These are phyloP conservation scores for Coryphaenoides rupestris DNA, from an alignment of 2,113 vertebrate genomes.

Conservation along the genomic window DNA sequence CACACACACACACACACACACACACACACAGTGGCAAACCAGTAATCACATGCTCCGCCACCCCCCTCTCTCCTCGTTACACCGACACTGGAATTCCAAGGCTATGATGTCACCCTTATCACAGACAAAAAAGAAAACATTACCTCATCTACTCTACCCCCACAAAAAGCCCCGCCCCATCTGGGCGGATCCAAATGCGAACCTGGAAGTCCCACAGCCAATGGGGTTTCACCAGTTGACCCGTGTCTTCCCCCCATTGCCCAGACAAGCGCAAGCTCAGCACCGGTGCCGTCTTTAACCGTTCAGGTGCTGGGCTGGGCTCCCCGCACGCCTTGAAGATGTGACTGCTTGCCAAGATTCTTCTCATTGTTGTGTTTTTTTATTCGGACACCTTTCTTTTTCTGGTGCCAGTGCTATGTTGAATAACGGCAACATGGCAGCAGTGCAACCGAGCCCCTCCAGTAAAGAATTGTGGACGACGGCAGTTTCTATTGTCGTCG, in stretches of 20 bases:
- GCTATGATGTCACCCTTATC: slow-evolving; percentile 57
- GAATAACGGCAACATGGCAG: slow-evolving; percentile 25
- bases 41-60: too few relatives aligned
- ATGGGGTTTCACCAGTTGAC: slow-evolving; percentile 30
- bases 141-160: slow-evolving; percentile 47
- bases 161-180: slow-evolving; percentile 31
- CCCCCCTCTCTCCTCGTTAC: slow-evolving; percentile 8
- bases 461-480: slow-evolving; percentile 37
- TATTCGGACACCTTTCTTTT: too few relatives aligned
- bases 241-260: slow-evolving; percentile 8
- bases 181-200: slow-evolving; percentile 26
- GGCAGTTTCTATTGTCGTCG: slow-evolving; percentile 62
- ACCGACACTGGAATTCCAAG: slow-evolving; percentile 55
- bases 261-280: slow-evolving; percentile 27
- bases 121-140: slow-evolving; percentile 37
- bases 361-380: too few relatives aligned
- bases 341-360: too few relatives aligned
- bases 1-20: too few relatives aligned
- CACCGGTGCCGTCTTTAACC: slow-evolving; percentile 32
- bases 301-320: slow-evolving; percentile 3
- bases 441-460: slow-evolving; percentile 18
- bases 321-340: not conserved
- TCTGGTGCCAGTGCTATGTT: not conserved
- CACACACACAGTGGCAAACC: too few relatives aligned
- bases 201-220: slow-evolving; percentile 46